Evolutionary conservation across 2,888 invertebrate species (phyloP), one percentile per base, ranked within the genome.

Genomic region (Minunthozetes semirufus): DNA sequence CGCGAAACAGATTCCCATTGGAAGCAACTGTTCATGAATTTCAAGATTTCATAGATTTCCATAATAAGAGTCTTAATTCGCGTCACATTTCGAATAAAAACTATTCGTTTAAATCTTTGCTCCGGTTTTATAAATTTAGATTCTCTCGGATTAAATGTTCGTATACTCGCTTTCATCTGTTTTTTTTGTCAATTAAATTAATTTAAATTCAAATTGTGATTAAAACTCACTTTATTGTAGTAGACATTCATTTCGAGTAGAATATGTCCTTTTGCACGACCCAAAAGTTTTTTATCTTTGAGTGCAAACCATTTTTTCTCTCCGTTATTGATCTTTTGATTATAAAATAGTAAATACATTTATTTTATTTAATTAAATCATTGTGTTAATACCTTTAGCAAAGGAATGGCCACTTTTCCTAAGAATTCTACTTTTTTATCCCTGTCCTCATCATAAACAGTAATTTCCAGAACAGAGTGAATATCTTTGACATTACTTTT

Each of bases 381-480:
- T 25, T 25, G 27, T 25, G 25, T 48, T 53, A 38, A 74, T 79
- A 86, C 85, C 81, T 82, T 82, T 50, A 97, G 84, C 72, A 98
- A 83, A 0, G 97, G 97, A 79, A 98, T 89, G 3, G 90, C 89
- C 13, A 97, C 85, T 83, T 93, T 94, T 0, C 99, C 99, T 17
- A 99, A 85, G 82, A 99, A 99, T 83, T 99, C 98, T 15, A 94
- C 82, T 76, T 84, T 95, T 83, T 97, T 97, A 82, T 96, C 95
- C 77, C 95, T 88, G 83, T 99, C 98, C 84, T 99, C 98, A 81
- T 99, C 98, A 83, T 90, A 98, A 0, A 99, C 94, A 0, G 97
- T 97, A 72, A 99, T 86, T 81, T 99, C 98, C 78, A 99, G 85
- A 71, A 93, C 89, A 73, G 94, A 91, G 80, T 96, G 94, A 78